phyloP scores from a whole-genome alignment of 2,113 vertebrate genomes.

The Gallinago undulata region DNA sequence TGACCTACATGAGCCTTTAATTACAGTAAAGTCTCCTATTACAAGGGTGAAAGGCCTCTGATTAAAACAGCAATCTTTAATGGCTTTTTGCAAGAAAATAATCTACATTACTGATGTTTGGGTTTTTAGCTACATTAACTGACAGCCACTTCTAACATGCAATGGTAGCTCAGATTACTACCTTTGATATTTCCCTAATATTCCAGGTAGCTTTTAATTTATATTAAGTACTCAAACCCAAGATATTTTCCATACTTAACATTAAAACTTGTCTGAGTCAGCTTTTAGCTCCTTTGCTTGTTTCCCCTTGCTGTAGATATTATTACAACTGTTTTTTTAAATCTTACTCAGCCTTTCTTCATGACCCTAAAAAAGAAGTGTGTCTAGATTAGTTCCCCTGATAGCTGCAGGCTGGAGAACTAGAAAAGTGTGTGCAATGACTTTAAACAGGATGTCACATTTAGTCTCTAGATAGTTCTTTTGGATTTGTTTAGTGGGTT shows the following conservation, averaged over 20 bases:
- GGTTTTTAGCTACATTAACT: neutral
- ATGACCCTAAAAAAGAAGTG: neutral
- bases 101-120: neutral
- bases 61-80: slow-evolving; percentile 51
- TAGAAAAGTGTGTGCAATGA: neutral
- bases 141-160: neutral
- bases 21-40: slow-evolving; percentile 51
- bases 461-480: neutral
- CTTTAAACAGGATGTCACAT: neutral
- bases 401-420: neutral
- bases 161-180: neutral
- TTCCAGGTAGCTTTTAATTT: neutral
- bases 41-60: slow-evolving; percentile 30
- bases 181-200: neutral
- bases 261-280: neutral
- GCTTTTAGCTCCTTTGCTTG: neutral
- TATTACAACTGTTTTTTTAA: neutral
- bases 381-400: neutral
- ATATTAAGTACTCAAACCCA: neutral
- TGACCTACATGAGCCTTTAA: slow-evolving; percentile 55
- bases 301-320: neutral
- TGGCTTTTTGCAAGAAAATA: slow-evolving; percentile 11
- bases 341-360: neutral
- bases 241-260: neutral
- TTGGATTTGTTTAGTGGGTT: neutral